Conservation (phyloP, 2,888 invertebrate species). For the Cerastis leucographa region DNA sequence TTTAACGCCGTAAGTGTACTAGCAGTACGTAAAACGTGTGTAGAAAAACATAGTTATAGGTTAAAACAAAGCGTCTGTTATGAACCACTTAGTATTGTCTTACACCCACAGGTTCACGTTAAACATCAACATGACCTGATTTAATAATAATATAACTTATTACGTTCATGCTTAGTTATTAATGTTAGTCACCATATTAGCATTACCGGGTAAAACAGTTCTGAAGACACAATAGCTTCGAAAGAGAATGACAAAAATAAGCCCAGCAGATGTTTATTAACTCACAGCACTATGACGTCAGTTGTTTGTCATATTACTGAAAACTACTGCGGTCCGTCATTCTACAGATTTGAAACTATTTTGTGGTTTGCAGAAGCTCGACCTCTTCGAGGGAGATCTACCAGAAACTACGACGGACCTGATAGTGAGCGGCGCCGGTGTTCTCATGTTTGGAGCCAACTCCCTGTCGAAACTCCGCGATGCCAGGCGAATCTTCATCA, state of each 20-base stretch:
- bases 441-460: conserved; percentile 89
- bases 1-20: conserved; percentile 12
- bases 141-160: conserved; percentile 41
- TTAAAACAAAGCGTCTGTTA: conserved; percentile 52
- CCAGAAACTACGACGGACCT: conserved; percentile 91
- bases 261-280: conserved; percentile 36
- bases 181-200: conserved; percentile 27
- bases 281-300: conserved; percentile 21
- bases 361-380: conserved; percentile 83
- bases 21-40: conserved; percentile 16
- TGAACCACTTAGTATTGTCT: conserved; percentile 60
- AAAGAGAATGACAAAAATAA: conserved; percentile 17
- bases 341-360: conserved; percentile 34
- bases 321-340: conserved; percentile 35
- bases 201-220: conserved; percentile 10
- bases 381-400: conserved; percentile 88
- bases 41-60: conserved; percentile 57
- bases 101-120: conserved; percentile 45
- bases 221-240: conserved; percentile 12
- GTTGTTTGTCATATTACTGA: conserved; percentile 35
- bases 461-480: conserved; percentile 90
- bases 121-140: conserved; percentile 56
- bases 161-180: conserved; percentile 9
- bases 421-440: conserved; percentile 89
- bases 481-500: conserved; percentile 89